Evolutionary conservation across 1,140 invertebrate species (phyloP).

Genomic region (Macrobrachium rosenbergii): DNA sequence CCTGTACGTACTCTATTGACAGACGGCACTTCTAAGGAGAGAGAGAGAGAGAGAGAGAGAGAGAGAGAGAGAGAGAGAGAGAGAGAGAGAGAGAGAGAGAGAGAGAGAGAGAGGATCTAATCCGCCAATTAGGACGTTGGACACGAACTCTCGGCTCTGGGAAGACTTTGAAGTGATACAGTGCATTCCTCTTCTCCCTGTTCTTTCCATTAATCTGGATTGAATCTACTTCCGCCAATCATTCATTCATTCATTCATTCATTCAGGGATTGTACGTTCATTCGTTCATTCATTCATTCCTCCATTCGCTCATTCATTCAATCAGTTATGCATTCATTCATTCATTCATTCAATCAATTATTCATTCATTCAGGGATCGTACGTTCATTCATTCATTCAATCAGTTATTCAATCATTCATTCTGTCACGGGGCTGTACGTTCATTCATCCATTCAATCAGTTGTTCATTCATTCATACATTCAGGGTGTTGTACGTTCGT

Average conservation of each 20-base stretch:
- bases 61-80: not conserved
- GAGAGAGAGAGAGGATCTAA: not conserved
- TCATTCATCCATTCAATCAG: not conserved
- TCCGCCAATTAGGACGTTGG: conserved; percentile 37
- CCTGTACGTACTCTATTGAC: not conserved
- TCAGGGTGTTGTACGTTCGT: too few species aligned
- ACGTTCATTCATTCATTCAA: not conserved
- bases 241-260: not conserved
- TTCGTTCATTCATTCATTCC: not conserved
- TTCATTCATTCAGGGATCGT: not conserved
- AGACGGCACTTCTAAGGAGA: not conserved
- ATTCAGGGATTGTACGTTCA: too few species aligned
- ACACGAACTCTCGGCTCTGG: not conserved
- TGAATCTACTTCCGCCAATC: not conserved
- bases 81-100: not conserved
- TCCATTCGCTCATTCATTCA: not conserved
- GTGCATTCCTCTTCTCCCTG: not conserved
- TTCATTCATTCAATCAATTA: not conserved
- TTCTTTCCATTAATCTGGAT: not conserved
- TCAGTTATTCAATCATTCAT: too few species aligned
- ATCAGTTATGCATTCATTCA: too few species aligned
- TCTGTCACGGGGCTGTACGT: too few species aligned
- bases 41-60: not conserved
- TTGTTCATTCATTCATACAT: not conserved
- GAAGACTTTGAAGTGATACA: not conserved